Evolutionary conservation across 2,888 invertebrate species (phyloP).

Genomic region (Operophtera brumata): DNA sequence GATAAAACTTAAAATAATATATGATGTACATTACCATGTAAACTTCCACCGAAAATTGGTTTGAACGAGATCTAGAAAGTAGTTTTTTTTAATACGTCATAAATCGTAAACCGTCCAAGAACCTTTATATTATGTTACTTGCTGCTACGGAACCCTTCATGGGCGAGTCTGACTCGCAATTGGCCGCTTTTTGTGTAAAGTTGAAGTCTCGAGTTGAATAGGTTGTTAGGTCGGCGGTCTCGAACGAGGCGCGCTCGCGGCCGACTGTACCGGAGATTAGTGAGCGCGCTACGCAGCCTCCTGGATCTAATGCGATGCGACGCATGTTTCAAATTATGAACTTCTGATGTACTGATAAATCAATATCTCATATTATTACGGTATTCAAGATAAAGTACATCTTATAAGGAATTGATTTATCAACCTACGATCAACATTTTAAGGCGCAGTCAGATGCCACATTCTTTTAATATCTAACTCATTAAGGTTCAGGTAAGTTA

Average conservation of each 20-base stretch:
- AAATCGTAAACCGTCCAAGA: too few species aligned
- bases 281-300: constrained; percentile 60
- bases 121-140: too few species aligned
- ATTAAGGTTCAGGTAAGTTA: too few species aligned
- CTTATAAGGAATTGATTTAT: constrained; percentile 13
- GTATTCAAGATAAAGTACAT: constrained; percentile 27
- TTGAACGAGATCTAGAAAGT: too few species aligned
- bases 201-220: constrained; percentile 66
- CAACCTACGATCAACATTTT: constrained; percentile 1
- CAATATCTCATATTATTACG: constrained; percentile 65
- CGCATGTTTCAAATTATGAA: constrained; percentile 65
- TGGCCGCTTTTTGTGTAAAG: constrained; percentile 67
- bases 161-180: too few species aligned
- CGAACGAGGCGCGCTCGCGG: constrained; percentile 37
- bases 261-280: constrained; percentile 69
- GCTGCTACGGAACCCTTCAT: too few species aligned
- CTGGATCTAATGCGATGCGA: constrained; percentile 69
- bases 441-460: too few species aligned
- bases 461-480: too few species aligned
- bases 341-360: constrained; percentile 74
- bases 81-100: too few species aligned
- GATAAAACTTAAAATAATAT: too few species aligned
- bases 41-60: too few species aligned
- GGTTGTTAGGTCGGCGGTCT: constrained; percentile 50
- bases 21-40: too few species aligned